phyloP scores from a whole-genome alignment of 2,797 vertebrate species.

The Gymnocypris eckloni region DNA sequence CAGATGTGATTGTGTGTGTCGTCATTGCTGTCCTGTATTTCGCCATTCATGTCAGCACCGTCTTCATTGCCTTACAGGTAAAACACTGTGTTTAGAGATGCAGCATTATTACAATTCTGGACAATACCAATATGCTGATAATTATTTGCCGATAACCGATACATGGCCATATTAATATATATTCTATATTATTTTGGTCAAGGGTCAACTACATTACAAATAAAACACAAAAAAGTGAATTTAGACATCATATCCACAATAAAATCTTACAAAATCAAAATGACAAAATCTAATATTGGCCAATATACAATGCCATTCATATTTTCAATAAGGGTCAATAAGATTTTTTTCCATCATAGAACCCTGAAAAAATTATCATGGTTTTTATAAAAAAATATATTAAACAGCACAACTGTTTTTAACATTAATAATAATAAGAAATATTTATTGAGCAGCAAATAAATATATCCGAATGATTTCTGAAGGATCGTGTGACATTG shows the following conservation, averaged over 20 bases:
- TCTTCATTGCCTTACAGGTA: slow-evolving; percentile 98
- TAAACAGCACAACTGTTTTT: no score
- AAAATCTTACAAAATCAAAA: no score
- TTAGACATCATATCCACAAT: no score
- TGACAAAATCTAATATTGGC: no score
- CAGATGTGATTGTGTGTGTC: slow-evolving; percentile 94
- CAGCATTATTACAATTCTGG: background rate
- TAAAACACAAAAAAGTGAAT: background rate
- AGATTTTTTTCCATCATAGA: no score
- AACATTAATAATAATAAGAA: background rate
- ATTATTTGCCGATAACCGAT: background rate
- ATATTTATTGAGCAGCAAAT: background rate
- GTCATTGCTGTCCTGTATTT: slow-evolving; percentile 96
- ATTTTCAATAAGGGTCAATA: no score
- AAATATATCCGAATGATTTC: no score
- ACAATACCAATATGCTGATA: background rate
- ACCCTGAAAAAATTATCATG: no score
- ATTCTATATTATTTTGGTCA: background rate
- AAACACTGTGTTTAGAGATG: background rate
- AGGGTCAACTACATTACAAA: background rate
- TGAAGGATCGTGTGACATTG: background rate
- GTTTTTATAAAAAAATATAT: no score
- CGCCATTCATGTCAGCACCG: slow-evolving; percentile 98
- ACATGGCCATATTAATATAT: background rate
- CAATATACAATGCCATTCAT: no score